A percentile compares a stretch with the other conserved stretches of the same genome.
Conservation (phyloP, 2,888 invertebrate species). For the Brachypalpus laphriformis region DNA sequence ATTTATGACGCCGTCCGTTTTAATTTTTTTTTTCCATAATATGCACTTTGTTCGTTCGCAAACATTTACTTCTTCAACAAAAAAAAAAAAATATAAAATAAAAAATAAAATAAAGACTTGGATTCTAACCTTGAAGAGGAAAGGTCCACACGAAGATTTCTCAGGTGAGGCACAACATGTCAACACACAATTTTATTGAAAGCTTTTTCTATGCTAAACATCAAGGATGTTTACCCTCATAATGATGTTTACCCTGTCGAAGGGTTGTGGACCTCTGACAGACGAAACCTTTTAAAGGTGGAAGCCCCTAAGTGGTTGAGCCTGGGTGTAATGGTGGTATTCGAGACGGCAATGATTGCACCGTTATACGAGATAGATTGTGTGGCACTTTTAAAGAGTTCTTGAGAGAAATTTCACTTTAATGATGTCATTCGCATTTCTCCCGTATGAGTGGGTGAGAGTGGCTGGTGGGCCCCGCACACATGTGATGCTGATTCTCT, state of each 20-base stretch:
- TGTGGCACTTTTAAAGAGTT: slow-evolving; percentile 50
- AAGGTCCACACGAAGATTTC: slow-evolving; percentile 24
- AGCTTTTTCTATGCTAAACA: slow-evolving; percentile 64
- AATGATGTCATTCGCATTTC: slow-evolving; percentile 65
- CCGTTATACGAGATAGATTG: slow-evolving; percentile 13
- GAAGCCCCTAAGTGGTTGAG: slow-evolving; percentile 54
- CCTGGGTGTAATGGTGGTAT: slow-evolving; percentile 41
- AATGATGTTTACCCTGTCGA: slow-evolving; percentile 73
- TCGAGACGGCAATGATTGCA: slow-evolving; percentile 54
- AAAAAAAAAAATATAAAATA: neutral
- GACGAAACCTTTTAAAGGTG: slow-evolving; percentile 65
- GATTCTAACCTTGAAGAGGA: slow-evolving; percentile 66
- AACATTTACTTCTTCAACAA: slow-evolving; percentile 12
- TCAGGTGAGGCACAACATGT: slow-evolving; percentile 46
- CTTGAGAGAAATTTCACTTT: slow-evolving; percentile 55
- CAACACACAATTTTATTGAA: slow-evolving; percentile 64
- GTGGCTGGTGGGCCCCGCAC: no score
- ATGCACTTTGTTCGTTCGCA: slow-evolving; percentile 18
- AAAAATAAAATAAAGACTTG: no score
- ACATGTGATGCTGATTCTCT: neutral
- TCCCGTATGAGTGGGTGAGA: neutral
- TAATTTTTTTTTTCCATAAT: slow-evolving; percentile 12
- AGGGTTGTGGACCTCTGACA: slow-evolving; percentile 70
- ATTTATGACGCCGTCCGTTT: slow-evolving; percentile 32
- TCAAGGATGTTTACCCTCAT: slow-evolving; percentile 71